phyloP scores from a whole-genome alignment of 2,888 invertebrate genomes.

The Eurytoma adleriae region DNA sequence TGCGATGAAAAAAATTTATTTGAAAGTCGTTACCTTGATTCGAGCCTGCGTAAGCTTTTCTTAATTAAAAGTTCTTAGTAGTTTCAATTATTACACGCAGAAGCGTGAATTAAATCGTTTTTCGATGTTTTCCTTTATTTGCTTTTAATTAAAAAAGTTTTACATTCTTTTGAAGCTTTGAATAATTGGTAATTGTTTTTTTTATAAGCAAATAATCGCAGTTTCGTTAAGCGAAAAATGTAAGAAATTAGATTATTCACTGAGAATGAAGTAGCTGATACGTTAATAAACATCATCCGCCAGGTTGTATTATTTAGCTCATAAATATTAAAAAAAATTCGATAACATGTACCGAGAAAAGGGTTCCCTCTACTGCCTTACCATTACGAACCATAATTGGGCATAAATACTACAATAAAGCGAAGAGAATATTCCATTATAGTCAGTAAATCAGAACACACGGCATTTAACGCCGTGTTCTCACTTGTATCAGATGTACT shows the following conservation, averaged over 20 bases:
- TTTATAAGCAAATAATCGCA: too few species aligned
- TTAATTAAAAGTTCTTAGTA: too few species aligned
- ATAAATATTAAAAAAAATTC: conserved; percentile 37
- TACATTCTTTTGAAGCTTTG: too few species aligned
- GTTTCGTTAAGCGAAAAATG: neutral
- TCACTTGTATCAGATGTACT: conserved; percentile 40
- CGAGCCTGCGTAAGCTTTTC: too few species aligned
- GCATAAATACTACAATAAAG: conserved; percentile 28
- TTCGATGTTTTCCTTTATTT: too few species aligned
- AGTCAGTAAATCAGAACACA: conserved; percentile 24
- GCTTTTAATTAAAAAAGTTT: too few species aligned
- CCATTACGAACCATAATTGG: neutral
- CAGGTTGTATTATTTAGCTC: conserved; percentile 8
- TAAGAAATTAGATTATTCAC: neutral
- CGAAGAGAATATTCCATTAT: conserved; percentile 38
- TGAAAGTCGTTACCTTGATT: too few species aligned
- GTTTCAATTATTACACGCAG: too few species aligned
- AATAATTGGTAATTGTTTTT: too few species aligned
- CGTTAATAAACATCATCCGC: conserved; percentile 33
- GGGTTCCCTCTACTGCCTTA: neutral
- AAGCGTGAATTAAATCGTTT: too few species aligned
- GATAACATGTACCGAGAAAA: conserved; percentile 21
- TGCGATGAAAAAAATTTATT: too few species aligned
- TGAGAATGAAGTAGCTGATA: conserved; percentile 14
- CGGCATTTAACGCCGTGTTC: conserved; percentile 48